Evolutionary conservation across 1,140 invertebrate species (phyloP).

Genomic region (Drosophila sechellia): DNA sequence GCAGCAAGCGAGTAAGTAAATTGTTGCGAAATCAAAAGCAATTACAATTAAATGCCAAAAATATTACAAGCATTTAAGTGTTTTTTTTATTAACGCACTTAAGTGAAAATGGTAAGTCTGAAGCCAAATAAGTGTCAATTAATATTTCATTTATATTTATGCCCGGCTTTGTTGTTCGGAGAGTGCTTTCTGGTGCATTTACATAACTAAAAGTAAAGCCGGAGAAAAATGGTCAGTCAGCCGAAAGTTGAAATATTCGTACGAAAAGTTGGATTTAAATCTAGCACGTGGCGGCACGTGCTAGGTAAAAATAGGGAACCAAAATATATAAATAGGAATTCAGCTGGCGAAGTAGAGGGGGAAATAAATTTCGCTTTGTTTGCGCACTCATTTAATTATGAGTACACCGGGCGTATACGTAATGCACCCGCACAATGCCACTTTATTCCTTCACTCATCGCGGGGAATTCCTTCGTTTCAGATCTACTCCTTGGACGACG

Average conservation of each 20-base stretch:
- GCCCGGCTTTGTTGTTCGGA: conserved; percentile 29
- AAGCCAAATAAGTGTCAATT: conserved; percentile 25
- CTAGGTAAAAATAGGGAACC: conserved; percentile 14
- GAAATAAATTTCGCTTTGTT: conserved; percentile 38
- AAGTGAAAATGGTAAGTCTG: conserved; percentile 2
- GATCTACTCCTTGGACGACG: conserved; percentile 94
- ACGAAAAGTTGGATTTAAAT: conserved; percentile 4
- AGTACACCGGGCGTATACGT: conserved; percentile 61
- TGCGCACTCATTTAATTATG: conserved; percentile 46
- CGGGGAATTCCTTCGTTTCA: conserved; percentile 79
- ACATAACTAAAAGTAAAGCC: conserved; percentile 64
- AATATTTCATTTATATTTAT: conserved; percentile 20
- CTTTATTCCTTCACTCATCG: conserved; percentile 13
- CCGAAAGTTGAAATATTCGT: conserved; percentile 17
- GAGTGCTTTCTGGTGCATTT: conserved; percentile 59
- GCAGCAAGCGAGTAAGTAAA: conserved; percentile 89
- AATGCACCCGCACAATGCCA: conserved; percentile 41
- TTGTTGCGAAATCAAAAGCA: not conserved
- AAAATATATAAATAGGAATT: conserved; percentile 22
- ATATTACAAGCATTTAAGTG: not conserved
- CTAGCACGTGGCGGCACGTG: conserved; percentile 59
- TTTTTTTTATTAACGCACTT: conserved; percentile 1
- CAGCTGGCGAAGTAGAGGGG: conserved; percentile 2
- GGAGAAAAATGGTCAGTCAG: conserved; percentile 24
- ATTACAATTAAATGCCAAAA: not conserved